Percentiles rank a stretch among this genome's conserved stretches.
Evolutionary conservation across 2,797 vertebrate genomes (phyloP).

Genomic region (Catostomus latipinnis): DNA sequence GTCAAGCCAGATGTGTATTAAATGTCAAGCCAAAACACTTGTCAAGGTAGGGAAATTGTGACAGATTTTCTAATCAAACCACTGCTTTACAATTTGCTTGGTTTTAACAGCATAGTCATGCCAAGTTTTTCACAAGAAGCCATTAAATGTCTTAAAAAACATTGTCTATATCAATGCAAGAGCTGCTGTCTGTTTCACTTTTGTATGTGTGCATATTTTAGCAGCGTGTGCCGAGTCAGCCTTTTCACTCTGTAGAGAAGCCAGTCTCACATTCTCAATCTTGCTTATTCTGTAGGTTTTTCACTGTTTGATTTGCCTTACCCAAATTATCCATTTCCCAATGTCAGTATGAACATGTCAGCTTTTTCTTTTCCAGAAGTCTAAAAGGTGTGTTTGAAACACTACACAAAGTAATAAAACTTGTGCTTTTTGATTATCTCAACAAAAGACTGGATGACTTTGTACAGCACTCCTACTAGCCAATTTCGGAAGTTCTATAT

Average conservation of each 20-base stretch:
- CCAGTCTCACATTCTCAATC: conserved; percentile 19
- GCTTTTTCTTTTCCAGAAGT: not conserved
- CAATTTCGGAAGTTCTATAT: conserved; percentile 7
- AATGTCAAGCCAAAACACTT: too few relatives aligned
- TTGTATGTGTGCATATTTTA: conserved; percentile 30
- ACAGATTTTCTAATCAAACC: too few relatives aligned
- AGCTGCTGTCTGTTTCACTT: conserved; percentile 1
- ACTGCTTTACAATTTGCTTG: too few relatives aligned
- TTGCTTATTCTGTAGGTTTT: conserved; percentile 16
- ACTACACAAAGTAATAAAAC: not conserved
- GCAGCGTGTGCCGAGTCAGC: conserved; percentile 31
- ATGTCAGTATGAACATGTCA: not conserved
- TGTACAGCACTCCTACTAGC: not conserved
- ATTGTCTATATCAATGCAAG: too few relatives aligned
- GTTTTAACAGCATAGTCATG: too few relatives aligned
- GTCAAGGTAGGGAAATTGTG: too few relatives aligned
- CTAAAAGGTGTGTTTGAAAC: not conserved
- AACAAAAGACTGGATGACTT: not conserved
- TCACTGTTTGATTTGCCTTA: conserved; percentile 2
- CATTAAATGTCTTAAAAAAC: too few relatives aligned
- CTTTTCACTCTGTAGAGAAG: conserved; percentile 6
- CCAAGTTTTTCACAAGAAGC: too few relatives aligned
- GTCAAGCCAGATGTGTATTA: too few relatives aligned
- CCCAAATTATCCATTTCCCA: not conserved
- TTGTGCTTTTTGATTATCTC: not conserved